Conservation (phyloP, 2,113 vertebrate species). For the Xerus inauris region DNA sequence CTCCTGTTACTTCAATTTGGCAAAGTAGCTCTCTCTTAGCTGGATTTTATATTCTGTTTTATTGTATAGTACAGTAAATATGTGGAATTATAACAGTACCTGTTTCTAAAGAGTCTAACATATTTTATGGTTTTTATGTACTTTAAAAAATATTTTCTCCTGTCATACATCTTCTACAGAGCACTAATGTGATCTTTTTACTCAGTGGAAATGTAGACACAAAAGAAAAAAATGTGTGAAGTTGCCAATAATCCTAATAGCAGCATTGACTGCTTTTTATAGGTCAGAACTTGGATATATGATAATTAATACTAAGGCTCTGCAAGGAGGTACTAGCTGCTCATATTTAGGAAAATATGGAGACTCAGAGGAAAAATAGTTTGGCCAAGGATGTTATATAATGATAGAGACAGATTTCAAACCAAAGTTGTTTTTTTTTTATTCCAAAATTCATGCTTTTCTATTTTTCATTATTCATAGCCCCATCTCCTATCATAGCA, state of each 20-base stretch:
- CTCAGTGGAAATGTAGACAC: not conserved
- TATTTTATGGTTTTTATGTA: slow-evolving; percentile 24
- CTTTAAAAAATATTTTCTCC: not conserved
- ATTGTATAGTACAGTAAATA: slow-evolving; percentile 54
- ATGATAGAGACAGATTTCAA: not conserved
- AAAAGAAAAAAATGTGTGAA: not conserved
- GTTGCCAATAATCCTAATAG: not conserved
- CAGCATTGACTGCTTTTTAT: not conserved
- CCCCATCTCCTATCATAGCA: not conserved
- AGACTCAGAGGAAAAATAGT: not conserved
- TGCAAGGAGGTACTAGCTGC: not conserved
- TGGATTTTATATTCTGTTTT: slow-evolving; percentile 40
- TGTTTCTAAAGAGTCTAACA: slow-evolving; percentile 14
- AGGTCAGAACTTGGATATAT: not conserved
- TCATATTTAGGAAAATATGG: not conserved
- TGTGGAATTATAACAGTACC: slow-evolving; percentile 45
- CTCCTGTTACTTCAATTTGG: slow-evolving; percentile 77
- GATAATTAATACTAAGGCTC: not conserved
- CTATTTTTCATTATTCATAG: not conserved
- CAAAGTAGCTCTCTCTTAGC: slow-evolving; percentile 57
- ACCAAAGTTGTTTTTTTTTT: not conserved
- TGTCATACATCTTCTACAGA: not conserved
- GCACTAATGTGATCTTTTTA: not conserved
- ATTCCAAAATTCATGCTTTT: not conserved
- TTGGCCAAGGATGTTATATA: not conserved